Evolutionary conservation across 2,888 invertebrate genomes (phyloP).

Genomic region (Mythimna albipuncta): DNA sequence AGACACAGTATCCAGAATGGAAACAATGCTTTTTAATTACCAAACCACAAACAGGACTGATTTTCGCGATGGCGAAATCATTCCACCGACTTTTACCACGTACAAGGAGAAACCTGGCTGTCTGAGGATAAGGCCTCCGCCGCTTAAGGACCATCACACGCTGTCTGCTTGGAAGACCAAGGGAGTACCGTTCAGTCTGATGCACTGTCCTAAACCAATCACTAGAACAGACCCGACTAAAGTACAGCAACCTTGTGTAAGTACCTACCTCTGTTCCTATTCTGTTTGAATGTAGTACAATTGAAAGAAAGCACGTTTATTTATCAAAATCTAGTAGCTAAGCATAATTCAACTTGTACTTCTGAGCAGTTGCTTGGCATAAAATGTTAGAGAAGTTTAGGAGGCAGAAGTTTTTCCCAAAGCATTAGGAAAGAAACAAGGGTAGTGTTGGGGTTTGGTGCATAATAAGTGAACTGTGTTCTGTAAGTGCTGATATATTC

Average conservation of each 20-base stretch:
- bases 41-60: slow-evolving; percentile 71
- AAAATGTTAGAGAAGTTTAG: not conserved
- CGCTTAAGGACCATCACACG: slow-evolving; percentile 74
- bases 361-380: no score
- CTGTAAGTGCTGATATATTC: no score
- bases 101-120: slow-evolving; percentile 64
- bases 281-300: no score
- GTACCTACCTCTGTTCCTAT: slow-evolving; percentile 43
- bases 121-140: slow-evolving; percentile 38
- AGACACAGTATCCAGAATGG: slow-evolving; percentile 52
- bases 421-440: no score
- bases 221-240: slow-evolving; percentile 69
- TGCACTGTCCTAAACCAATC: slow-evolving; percentile 69
- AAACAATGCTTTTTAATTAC: slow-evolving; percentile 73
- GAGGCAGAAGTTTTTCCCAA: no score
- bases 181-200: slow-evolving; percentile 71
- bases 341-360: no score
- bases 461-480: no score
- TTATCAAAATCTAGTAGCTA: no score
- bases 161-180: slow-evolving; percentile 68
- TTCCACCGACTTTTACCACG: slow-evolving; percentile 54
- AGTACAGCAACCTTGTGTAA: slow-evolving; percentile 71
- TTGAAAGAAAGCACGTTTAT: no score
- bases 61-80: slow-evolving; percentile 63
- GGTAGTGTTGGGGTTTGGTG: no score